Evolutionary conservation across 2,113 vertebrate species (phyloP), one percentile per base, ranked within the genome.

Genomic region (Gymnobelideus leadbeateri): DNA sequence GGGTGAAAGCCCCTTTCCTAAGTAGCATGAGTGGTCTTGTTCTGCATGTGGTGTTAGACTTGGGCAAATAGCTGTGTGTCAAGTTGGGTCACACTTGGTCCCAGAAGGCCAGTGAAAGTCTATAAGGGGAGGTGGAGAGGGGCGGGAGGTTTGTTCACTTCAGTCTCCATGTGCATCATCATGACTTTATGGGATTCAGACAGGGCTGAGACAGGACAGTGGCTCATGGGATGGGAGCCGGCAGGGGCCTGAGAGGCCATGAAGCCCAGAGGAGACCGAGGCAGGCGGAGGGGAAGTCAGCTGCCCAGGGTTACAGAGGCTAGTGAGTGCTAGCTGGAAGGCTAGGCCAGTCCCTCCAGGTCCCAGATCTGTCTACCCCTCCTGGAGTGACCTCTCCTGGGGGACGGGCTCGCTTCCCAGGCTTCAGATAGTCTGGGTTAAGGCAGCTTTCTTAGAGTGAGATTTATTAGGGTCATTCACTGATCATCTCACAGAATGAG

Each of bases 401-500:
- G 8, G 24, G 7, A 25, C 25, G 2, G 26, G 54, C 6, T 24
- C 25, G 1, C 24, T 8, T 2, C 19, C 54, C 54, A 9, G 11
- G 54, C 54, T 55, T 55, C 54, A 55, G 54, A 55, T 47, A 89
- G 10, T 91, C 89, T 93, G 91, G 51, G 55, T 95, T 92, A 91
- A 92, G 94, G 84, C 89, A 31, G 46, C 89, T 93, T 25, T 52
- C 24, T 92, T 89, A 53, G 90, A 54, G 89, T 28, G 89, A 53
- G 28, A 61, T 92, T 92, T 95, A 50, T 92, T 89, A 92, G 0
- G 68, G 54, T 96, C 46, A 46, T 68, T 68, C 92, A 93, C 55
- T 91, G 89, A 19, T 52, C 14, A 19, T 52, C 47, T 92, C 53
- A 28, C 90, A 91, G 8, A 92, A 8, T 95, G 92, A 91, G 95